phyloP scores from a whole-genome alignment of 2,113 vertebrate genomes.

The Emydocephalus ijimae region DNA sequence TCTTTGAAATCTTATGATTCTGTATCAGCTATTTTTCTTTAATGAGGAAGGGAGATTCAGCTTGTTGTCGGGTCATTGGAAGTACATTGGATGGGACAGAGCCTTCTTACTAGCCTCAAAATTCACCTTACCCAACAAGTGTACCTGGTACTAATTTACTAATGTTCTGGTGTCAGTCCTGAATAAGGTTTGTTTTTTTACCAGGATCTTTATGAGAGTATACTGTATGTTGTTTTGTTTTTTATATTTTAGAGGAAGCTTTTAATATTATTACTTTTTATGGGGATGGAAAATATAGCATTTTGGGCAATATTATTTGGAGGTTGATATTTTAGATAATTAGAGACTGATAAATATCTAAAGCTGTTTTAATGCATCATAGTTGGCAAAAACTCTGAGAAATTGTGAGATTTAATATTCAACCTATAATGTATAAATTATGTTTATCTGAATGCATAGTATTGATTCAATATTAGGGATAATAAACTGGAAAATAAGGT shows the following conservation, averaged over 20 bases:
- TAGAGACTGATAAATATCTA: background rate
- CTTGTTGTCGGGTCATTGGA: background rate
- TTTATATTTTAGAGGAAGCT: background rate
- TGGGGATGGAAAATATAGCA: background rate
- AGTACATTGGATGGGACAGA: background rate
- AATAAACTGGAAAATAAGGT: background rate
- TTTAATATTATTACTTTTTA: background rate
- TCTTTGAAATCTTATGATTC: constrained; percentile 7
- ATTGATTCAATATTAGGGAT: background rate
- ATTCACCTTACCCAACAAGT: background rate
- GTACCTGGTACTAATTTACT: background rate
- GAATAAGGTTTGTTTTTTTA: background rate
- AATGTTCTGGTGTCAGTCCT: background rate
- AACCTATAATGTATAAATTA: background rate
- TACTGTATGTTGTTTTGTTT: background rate
- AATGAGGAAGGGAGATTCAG: background rate
- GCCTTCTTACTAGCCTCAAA: background rate
- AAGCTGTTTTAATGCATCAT: constrained; percentile 36
- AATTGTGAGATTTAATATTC: background rate
- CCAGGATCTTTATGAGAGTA: background rate
- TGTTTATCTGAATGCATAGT: background rate
- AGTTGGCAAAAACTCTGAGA: background rate
- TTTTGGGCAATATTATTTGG: background rate
- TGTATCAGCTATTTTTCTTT: background rate
- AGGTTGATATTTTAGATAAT: background rate